phyloP scores from a whole-genome alignment of 2,797 vertebrate genomes.

The Cyclopterus lumpus region DNA sequence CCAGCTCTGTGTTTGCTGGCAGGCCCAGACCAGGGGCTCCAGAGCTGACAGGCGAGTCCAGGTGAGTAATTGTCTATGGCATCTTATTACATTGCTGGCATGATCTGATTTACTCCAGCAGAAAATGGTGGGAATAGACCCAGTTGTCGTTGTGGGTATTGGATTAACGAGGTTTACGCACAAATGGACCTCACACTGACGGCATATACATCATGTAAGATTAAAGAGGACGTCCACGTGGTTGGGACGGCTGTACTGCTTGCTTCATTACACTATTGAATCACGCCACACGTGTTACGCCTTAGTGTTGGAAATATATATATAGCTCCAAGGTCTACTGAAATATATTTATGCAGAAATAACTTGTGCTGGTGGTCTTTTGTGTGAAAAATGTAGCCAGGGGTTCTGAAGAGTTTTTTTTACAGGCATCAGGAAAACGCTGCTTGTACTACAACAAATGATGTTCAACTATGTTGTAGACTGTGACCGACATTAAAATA shows the following conservation, averaged over 20 bases:
- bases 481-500: background rate
- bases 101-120: slow-evolving; percentile 75
- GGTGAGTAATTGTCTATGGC: slow-evolving; percentile 77
- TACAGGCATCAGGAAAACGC: background rate
- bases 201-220: slow-evolving; percentile 64
- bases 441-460: background rate
- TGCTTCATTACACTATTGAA: slow-evolving; percentile 49
- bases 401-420: background rate
- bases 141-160: slow-evolving; percentile 58
- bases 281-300: slow-evolving; percentile 16
- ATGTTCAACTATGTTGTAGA: background rate
- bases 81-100: slow-evolving; percentile 74
- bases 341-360: background rate
- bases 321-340: too few species aligned
- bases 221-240: slow-evolving; percentile 61
- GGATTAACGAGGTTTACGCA: slow-evolving; percentile 73
- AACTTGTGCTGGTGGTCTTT: slow-evolving; percentile 2
- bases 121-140: slow-evolving; percentile 73
- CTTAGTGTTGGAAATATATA: slow-evolving; percentile 14
- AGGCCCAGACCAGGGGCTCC: slow-evolving; percentile 69
- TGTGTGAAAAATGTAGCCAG: background rate
- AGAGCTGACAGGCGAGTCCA: slow-evolving; percentile 73
- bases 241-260: slow-evolving; percentile 51
- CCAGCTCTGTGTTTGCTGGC: slow-evolving; percentile 59
- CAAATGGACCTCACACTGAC: slow-evolving; percentile 66